Base-by-base conservation (phyloP, 1,140 invertebrate species). In the Formica selysi region DNA sequence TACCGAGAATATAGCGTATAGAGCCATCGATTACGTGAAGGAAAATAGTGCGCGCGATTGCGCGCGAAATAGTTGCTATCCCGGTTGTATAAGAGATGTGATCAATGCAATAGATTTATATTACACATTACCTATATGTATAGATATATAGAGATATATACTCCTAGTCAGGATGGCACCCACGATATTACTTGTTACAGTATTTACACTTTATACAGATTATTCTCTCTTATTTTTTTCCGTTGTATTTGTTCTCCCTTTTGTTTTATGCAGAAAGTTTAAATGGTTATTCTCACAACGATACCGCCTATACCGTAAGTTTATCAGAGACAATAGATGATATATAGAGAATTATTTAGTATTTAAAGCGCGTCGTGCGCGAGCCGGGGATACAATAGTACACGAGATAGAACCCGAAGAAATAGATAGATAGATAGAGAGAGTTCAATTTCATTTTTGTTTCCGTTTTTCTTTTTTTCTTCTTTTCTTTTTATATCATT, bases 111-210 rank as follows among this genome's bases (percentile, higher is more conserved):
- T 91, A 92, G 87, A 85, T 91, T 89, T 88, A 85, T 89, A 90
- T 90, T 90, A 90, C 89, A 85, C 78, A 86, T 88, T 90, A 90
- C 85, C 91, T 92, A 93, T 92, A 92, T 93, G 91, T 91, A 88
- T 89, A 91, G 84, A 89, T 92, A 92, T 90, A 92, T 92, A 92
- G 90, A 88, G 87, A 91, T 83, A 90, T 51, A 51, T 92, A 93
- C 87, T 94, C 91, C 93, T 94, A 94, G 94, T 94, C 93, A 94
- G 91, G 90, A 91, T 93, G 88, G 91, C 91, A 92, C 89, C 68
- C 89, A 90, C 92, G 92, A 93, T 94, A 94, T 94, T 94, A 93
- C 91, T 94, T 94, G 93, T 94, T 93, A 89, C 93, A 94, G 94
- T 94, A 94, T 94, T 93, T 92, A 93, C 91, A 91, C 73, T 89